phyloP scores from a whole-genome alignment of 2,797 vertebrate species.

The Anguilla pacifica region DNA sequence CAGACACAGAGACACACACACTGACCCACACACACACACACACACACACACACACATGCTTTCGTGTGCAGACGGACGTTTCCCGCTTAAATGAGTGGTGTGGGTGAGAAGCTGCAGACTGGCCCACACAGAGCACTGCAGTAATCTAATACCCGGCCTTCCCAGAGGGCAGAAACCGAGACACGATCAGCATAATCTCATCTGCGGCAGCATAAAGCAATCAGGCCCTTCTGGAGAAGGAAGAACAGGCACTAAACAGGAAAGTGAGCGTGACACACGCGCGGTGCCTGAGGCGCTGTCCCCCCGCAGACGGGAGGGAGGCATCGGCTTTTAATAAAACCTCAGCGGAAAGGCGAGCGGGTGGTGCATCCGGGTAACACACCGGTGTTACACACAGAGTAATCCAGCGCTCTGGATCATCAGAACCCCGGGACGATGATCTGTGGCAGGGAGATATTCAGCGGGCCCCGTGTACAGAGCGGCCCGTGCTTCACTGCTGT shows the following conservation, averaged over 20 bases:
- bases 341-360: background rate
- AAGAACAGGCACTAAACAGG: conserved; percentile 23
- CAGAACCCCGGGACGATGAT: too few relatives aligned
- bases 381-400: too few relatives aligned
- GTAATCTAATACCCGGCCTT: conserved; percentile 33
- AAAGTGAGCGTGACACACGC: conserved; percentile 15
- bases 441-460: too few relatives aligned
- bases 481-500: too few relatives aligned
- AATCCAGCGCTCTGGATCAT: too few relatives aligned
- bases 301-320: background rate
- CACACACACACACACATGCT: too few relatives aligned
- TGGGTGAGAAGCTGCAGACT: background rate
- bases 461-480: too few relatives aligned
- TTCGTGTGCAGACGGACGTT: too few relatives aligned
- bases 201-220: conserved; percentile 38
- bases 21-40: too few relatives aligned
- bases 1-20: too few relatives aligned
- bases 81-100: background rate
- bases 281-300: conserved; percentile 31
- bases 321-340: conserved; percentile 14
- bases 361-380: too few relatives aligned
- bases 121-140: conserved; percentile 17
- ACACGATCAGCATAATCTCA: conserved; percentile 44
- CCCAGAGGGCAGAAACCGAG: conserved; percentile 39
- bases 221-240: background rate